Conservation (phyloP, 1,140 invertebrate species). For the Cydia pomonella region DNA sequence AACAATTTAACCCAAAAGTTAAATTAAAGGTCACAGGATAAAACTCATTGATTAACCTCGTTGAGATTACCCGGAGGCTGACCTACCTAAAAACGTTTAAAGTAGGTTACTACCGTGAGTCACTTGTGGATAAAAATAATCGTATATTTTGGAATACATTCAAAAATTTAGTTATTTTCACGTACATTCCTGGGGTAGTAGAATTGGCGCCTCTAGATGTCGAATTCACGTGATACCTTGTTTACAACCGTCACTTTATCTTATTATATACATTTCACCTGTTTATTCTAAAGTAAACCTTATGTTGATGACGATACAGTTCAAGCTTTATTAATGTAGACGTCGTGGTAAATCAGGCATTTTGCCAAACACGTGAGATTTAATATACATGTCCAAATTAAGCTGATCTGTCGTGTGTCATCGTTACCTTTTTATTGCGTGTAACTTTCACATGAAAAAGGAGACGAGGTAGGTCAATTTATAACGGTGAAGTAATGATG, state of each 20-base stretch:
- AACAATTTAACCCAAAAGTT: not conserved
- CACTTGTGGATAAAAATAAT: not conserved
- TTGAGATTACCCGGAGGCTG: not conserved
- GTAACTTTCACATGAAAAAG: not conserved
- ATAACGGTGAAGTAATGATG: not conserved
- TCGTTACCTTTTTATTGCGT: not conserved
- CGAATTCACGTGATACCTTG: conserved; percentile 17
- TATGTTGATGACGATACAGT: not conserved
- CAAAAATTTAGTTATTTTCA: not conserved
- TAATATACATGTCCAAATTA: not conserved
- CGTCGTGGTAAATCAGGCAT: not conserved
- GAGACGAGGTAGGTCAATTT: not conserved
- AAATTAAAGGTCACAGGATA: not conserved
- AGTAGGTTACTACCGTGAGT: conserved; percentile 6
- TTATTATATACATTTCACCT: not conserved
- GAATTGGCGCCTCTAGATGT: conserved; percentile 9
- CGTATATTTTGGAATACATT: not conserved
- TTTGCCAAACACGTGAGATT: conserved; percentile 13
- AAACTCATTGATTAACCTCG: not conserved
- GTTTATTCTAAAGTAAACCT: not conserved
- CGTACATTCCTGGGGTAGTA: not conserved
- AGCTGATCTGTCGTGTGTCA: not conserved
- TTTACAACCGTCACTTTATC: not conserved
- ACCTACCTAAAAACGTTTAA: not conserved
- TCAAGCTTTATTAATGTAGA: not conserved